phyloP scores from a whole-genome alignment of 2,888 invertebrate species.

The Sphecodes monilicornis region DNA sequence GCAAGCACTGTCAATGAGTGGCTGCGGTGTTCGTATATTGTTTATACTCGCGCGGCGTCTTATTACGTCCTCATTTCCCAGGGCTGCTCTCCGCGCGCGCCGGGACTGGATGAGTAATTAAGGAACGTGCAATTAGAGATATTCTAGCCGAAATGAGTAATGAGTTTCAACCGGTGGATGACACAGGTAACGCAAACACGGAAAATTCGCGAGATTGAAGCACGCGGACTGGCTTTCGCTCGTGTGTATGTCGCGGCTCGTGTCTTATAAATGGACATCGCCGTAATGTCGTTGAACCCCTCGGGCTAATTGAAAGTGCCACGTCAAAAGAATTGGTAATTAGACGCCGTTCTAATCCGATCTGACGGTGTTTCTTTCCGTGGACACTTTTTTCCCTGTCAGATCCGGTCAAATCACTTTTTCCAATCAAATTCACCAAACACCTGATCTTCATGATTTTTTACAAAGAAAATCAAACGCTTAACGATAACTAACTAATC shows the following conservation, averaged over 20 bases:
- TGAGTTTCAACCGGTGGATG: slow-evolving; percentile 52
- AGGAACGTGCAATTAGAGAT: slow-evolving; percentile 62
- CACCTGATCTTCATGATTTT: neutral
- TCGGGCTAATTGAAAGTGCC: neutral
- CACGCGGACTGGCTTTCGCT: neutral
- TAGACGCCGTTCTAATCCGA: neutral
- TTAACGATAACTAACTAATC: neutral
- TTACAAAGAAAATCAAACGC: neutral
- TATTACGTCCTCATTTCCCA: slow-evolving; percentile 53
- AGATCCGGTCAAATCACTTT: neutral
- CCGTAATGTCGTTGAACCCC: neutral
- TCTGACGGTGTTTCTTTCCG: neutral
- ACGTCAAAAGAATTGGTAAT: slow-evolving; percentile 6
- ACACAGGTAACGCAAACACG: slow-evolving; percentile 39
- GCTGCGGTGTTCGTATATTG: slow-evolving; percentile 17
- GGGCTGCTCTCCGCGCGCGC: slow-evolving; percentile 26
- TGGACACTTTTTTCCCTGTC: neutral
- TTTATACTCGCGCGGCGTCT: slow-evolving; percentile 47
- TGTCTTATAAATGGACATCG: neutral
- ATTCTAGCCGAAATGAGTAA: slow-evolving; percentile 61
- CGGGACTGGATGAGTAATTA: slow-evolving; percentile 56
- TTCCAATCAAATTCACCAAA: neutral
- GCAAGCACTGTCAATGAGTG: neutral
- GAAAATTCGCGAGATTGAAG: slow-evolving; percentile 5
- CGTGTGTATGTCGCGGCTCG: neutral